A percentile compares a stretch with the other conserved stretches of the same genome.
These are phyloP conservation scores for Sesamia inferens DNA, from an alignment of 2,888 invertebrate genomes.

Conservation along the genomic window DNA sequence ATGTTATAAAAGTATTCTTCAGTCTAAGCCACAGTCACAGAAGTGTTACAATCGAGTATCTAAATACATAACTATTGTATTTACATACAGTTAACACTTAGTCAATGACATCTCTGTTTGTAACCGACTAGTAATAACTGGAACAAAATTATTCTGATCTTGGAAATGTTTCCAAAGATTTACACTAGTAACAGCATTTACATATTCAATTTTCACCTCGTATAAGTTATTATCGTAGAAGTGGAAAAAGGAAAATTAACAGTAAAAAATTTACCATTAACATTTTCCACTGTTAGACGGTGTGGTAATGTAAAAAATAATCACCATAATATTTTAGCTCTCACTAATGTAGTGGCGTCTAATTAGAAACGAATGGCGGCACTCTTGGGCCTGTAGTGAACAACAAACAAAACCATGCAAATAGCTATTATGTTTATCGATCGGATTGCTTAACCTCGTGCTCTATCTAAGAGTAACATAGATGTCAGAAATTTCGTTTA, in stretches of 20 bases:
- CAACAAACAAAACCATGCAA: conserved; percentile 35
- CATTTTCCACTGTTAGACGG: conserved; percentile 13
- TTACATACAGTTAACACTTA: conserved; percentile 17
- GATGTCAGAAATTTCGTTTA: conserved; percentile 3
- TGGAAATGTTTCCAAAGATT: conserved; percentile 34
- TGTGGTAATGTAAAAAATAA: conserved; percentile 29
- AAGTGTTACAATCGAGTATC: neutral
- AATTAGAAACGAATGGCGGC: conserved; percentile 24
- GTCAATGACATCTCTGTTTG: conserved; percentile 17
- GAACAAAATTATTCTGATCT: conserved; percentile 25
- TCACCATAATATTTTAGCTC: conserved; percentile 15
- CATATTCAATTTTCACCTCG: conserved; percentile 6
- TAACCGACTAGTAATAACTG: conserved; percentile 27
- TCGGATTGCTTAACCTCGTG: conserved; percentile 24
- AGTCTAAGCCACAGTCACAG: neutral
- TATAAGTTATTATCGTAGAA: neutral
- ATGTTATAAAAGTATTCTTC: neutral
- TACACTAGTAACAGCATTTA: conserved; percentile 1
- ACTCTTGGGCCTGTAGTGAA: conserved; percentile 10
- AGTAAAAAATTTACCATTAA: conserved; percentile 20
- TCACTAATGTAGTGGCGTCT: conserved; percentile 37
- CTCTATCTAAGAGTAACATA: conserved; percentile 28
- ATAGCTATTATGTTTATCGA: conserved; percentile 46
- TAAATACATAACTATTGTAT: neutral
- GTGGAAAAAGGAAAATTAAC: conserved; percentile 17